These are phyloP conservation scores for Eurystomus glaucurus DNA, from an alignment of 2,797 vertebrate genomes.

Conservation along the genomic window DNA sequence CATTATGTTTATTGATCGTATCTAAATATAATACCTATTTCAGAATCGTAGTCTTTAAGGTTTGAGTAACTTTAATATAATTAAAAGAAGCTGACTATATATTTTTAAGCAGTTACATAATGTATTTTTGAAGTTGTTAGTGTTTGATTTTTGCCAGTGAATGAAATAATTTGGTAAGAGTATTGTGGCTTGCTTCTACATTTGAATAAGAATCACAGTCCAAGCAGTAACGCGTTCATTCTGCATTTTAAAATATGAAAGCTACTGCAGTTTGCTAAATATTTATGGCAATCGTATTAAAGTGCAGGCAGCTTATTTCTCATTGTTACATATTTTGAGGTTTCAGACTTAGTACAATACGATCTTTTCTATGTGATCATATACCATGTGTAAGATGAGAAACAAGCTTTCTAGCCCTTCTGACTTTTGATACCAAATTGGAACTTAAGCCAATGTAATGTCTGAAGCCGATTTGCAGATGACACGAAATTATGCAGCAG, in stretches of 20 bases:
- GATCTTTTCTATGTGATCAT: rapidly evolving
- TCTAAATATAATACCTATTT: rapidly evolving
- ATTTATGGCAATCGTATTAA: rapidly evolving
- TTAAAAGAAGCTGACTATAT: rapidly evolving
- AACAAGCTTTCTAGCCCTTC: rapidly evolving
- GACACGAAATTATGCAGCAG: too few relatives aligned
- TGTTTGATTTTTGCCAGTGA: not conserved
- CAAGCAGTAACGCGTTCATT: not conserved
- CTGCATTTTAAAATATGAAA: not conserved
- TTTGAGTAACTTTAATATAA: not conserved
- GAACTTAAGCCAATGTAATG: not conserved
- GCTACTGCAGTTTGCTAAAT: rapidly evolving
- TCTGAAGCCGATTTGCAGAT: not conserved
- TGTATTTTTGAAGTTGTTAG: rapidly evolving
- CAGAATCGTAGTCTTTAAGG: not conserved
- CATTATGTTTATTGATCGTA: rapidly evolving
- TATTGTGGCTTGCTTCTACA: rapidly evolving
- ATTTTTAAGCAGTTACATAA: rapidly evolving
- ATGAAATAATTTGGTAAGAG: not conserved
- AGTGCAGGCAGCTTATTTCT: not conserved
- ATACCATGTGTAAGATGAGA: rapidly evolving
- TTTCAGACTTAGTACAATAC: not conserved
- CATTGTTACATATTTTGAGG: rapidly evolving
- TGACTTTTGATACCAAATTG: not conserved
- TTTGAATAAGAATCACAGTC: not conserved